Evolutionary conservation across 1,140 invertebrate genomes (phyloP), one percentile per base, ranked within the genome.

Genomic region (Batillaria attramentaria): DNA sequence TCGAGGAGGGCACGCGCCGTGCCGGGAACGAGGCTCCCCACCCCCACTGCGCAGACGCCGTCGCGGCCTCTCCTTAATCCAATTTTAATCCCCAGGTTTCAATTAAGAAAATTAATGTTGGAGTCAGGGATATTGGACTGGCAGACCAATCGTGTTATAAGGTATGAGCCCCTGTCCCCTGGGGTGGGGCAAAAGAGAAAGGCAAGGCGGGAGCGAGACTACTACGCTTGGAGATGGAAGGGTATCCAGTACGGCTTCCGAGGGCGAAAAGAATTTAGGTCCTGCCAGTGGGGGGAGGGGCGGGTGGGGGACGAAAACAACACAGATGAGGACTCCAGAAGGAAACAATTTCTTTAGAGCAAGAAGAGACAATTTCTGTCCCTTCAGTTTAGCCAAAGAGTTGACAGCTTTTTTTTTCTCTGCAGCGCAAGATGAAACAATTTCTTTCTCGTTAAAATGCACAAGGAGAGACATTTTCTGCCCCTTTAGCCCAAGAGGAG

Each of bases 41-140:
- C 57, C 46, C 54, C 57, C 57, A 41, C 39, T 75, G 39, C n/a
- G 33, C 39, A 54, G 42, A 24, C 73, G 54, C 31, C 73, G 43
- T n/a, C 39, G 43, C 68, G 54, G 35, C 73, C 50, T 35, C 73
- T 50, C 73, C 73, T 75, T 75, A 75, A 75, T 75, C 73, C 73
- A 75, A 75, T 75, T 75, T 75, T 75, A 75, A 75, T 75, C 57
- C 73, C 73, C 73, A 62, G 73, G 73, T 62, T 75, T 75, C 73
- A 75, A 75, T 75, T 75, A 75, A 75, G 73, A 75, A 75, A 75
- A 75, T 75, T 75, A 75, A 75, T 75, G 73, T 75, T 57, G 62
- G 73, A 75, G 73, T 60, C 54, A 57, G 73, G 62, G 62, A 75
- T 75, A 75, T 75, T 75, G 73, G 73, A 75, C 62, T 50, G 54